A percentile compares a stretch with the other conserved stretches of the same genome.
These are phyloP conservation scores for Epinephelus moara DNA, from an alignment of 2,113 vertebrate species.

Conservation along the genomic window DNA sequence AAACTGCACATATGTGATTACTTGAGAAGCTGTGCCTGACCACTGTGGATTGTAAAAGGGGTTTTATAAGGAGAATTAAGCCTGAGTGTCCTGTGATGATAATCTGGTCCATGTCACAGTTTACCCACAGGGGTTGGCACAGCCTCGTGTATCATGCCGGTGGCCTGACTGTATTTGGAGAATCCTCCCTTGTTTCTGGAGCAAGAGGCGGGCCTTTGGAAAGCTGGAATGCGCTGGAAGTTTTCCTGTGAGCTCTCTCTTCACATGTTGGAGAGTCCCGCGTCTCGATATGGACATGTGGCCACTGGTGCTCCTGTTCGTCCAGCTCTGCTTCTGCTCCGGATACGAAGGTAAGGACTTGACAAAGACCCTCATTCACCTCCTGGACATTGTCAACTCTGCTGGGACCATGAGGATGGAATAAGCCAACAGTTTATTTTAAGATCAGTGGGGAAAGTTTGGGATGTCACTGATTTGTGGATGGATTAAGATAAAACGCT, in stretches of 20 bases:
- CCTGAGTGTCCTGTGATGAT: not conserved
- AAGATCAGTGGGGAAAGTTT: not conserved
- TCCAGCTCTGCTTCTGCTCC: conserved; percentile 76
- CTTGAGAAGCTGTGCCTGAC: not conserved
- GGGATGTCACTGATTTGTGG: not conserved
- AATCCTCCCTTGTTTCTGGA: conserved; percentile 80
- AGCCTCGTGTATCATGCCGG: conserved; percentile 20
- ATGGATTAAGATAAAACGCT: not conserved
- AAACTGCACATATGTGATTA: not conserved
- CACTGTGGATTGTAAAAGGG: not conserved
- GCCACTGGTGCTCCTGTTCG: conserved; percentile 74
- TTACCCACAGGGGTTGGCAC: conserved; percentile 32
- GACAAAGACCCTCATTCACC: not conserved
- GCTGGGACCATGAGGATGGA: not conserved
- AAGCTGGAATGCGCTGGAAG: conserved; percentile 81
- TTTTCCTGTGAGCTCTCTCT: conserved; percentile 69
- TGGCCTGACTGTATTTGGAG: conserved; percentile 55
- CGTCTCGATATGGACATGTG: conserved; percentile 81
- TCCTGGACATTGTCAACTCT: not conserved
- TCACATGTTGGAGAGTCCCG: conserved; percentile 64
- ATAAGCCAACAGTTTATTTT: not conserved
- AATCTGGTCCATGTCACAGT: conserved; percentile 17
- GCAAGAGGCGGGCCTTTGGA: conserved; percentile 81
- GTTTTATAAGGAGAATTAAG: not conserved
- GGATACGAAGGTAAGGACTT: conserved; percentile 83